Conservation (phyloP, 2,797 vertebrate genomes). For the Erpetoichthys calabaricus region DNA sequence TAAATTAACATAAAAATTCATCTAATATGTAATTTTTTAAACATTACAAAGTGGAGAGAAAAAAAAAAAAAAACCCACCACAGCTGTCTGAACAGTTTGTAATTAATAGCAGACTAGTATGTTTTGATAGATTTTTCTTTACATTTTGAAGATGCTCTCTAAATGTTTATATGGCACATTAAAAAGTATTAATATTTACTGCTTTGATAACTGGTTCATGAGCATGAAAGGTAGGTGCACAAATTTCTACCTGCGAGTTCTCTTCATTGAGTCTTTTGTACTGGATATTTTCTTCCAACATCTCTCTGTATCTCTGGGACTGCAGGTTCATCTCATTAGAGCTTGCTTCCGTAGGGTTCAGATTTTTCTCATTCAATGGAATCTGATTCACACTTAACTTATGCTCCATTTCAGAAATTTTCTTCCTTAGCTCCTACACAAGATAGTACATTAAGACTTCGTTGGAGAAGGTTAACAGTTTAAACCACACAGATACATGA, state of each 20-base stretch:
- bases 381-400: conserved; percentile 5
- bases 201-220: too few relatives aligned
- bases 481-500: neutral
- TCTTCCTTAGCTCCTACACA: conserved; percentile 33
- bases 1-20: conserved; percentile 42
- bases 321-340: conserved; percentile 20
- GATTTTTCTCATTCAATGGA: conserved; percentile 12
- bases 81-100: neutral
- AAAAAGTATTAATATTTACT: too few relatives aligned
- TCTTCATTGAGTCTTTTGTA: too few relatives aligned
- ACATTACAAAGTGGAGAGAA: neutral
- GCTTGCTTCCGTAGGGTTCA: conserved; percentile 6
- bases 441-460: neutral
- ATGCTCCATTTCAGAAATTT: conserved; percentile 35
- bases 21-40: conserved; percentile 18
- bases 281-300: too few relatives aligned
- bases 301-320: too few relatives aligned
- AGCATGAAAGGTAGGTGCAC: neutral
- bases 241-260: too few relatives aligned
- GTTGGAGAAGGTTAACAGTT: neutral
- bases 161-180: too few relatives aligned
- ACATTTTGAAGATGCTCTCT: too few relatives aligned
- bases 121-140: too few relatives aligned
- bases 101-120: neutral
- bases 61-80: too few relatives aligned